phyloP scores from a whole-genome alignment of 2,888 invertebrate genomes.

The Lasioglossum morio region DNA sequence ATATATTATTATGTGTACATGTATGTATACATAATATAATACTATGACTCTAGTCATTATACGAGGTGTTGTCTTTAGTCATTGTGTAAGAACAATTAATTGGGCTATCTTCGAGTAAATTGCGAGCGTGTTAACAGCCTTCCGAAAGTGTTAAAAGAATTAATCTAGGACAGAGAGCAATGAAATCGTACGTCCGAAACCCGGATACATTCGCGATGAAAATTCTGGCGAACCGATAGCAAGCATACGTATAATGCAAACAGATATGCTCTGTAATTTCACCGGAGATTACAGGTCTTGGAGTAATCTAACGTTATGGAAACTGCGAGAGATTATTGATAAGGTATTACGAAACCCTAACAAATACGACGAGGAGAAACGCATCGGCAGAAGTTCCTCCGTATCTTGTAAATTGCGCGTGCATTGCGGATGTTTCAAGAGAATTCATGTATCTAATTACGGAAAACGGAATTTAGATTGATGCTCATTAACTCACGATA shows the following conservation, averaged over 20 bases:
- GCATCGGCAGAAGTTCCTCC: neutral
- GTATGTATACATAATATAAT: no score
- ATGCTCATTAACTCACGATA: neutral
- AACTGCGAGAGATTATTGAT: neutral
- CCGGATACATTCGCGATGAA: neutral
- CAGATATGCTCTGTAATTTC: slow-evolving; percentile 5
- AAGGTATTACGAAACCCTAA: neutral
- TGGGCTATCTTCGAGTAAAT: no score
- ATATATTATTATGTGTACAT: no score
- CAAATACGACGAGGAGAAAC: neutral
- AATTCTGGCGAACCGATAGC: neutral
- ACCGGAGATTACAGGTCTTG: neutral
- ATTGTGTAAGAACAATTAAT: no score
- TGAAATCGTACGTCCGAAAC: neutral
- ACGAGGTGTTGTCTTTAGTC: no score
- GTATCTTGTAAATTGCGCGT: neutral
- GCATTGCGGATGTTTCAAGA: neutral
- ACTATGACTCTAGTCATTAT: no score
- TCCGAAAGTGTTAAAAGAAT: neutral
- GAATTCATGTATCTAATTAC: slow-evolving; percentile 17
- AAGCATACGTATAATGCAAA: neutral
- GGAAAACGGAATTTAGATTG: slow-evolving; percentile 11
- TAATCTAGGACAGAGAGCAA: neutral
- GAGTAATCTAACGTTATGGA: neutral
- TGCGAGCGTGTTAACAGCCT: no score